phyloP scores from a whole-genome alignment of 2,888 invertebrate species.

The Nowickia ferox region DNA sequence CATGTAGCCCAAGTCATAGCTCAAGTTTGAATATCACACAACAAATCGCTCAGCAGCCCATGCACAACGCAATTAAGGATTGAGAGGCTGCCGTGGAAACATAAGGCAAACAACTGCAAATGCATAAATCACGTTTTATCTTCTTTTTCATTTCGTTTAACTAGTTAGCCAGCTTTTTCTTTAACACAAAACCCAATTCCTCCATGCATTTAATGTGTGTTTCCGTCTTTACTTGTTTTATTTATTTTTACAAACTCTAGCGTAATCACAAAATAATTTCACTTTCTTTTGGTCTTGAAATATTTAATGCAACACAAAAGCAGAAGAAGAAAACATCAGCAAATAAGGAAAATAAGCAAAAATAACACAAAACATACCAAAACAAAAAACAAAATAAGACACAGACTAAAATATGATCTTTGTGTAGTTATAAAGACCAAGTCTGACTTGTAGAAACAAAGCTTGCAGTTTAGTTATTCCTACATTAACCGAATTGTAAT shows the following conservation, averaged over 20 bases:
- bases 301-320: conserved; percentile 15
- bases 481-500: too few relatives aligned
- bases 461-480: too few relatives aligned
- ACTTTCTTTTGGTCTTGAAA: conserved; percentile 72
- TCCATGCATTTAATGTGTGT: conserved; percentile 10
- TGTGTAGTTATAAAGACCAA: background rate
- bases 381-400: background rate
- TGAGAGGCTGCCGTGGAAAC: background rate
- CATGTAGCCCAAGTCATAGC: too few relatives aligned
- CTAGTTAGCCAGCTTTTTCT: conserved; percentile 22
- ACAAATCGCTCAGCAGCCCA: background rate
- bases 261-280: conserved; percentile 66
- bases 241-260: conserved; percentile 24
- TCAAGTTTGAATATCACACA: too few relatives aligned
- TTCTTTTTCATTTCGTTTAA: conserved; percentile 20
- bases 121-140: conserved; percentile 25
- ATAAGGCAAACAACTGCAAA: background rate
- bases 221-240: conserved; percentile 45
- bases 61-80: background rate
- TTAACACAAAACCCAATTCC: background rate
- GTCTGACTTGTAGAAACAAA: too few relatives aligned
- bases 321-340: conserved; percentile 12
- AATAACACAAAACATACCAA: background rate
- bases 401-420: conserved; percentile 19
- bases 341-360: conserved; percentile 6